These are phyloP conservation scores for Mormyrus iriodes DNA, from an alignment of 2,113 vertebrate species.

Conservation along the genomic window DNA sequence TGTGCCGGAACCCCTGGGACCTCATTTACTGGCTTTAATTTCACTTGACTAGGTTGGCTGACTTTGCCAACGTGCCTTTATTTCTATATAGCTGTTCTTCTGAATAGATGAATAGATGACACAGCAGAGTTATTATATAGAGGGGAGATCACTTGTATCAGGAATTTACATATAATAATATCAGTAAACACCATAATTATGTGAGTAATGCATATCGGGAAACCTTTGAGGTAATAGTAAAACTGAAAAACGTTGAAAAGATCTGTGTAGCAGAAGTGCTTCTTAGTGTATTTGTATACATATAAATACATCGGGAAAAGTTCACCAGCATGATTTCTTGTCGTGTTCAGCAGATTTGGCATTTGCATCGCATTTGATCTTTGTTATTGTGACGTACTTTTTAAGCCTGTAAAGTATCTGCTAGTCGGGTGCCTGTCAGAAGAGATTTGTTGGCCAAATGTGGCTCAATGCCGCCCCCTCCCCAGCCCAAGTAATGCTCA, in stretches of 20 bases:
- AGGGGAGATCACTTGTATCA: neutral
- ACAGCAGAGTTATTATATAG: neutral
- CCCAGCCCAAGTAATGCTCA: neutral
- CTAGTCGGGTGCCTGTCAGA: neutral
- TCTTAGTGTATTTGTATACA: neutral
- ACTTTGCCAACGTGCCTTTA: neutral
- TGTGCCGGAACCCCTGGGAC: neutral
- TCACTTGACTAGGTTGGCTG: neutral
- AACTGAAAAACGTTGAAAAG: neutral
- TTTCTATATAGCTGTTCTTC: neutral
- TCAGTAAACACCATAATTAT: neutral
- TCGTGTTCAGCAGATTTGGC: neutral
- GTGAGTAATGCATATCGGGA: neutral
- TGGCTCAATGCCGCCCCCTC: constrained; percentile 2
- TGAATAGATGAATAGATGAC: neutral
- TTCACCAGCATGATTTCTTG: neutral
- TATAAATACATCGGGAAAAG: neutral
- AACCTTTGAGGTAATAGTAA: neutral
- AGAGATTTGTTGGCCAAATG: neutral
- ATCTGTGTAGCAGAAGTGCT: neutral
- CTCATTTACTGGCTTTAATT: neutral
- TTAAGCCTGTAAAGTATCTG: neutral
- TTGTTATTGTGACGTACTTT: neutral
- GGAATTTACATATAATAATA: neutral
- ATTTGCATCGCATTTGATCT: neutral